These are phyloP conservation scores for Sycophila sp. DNA, from an alignment of 1,140 invertebrate genomes.

Conservation along the genomic window DNA sequence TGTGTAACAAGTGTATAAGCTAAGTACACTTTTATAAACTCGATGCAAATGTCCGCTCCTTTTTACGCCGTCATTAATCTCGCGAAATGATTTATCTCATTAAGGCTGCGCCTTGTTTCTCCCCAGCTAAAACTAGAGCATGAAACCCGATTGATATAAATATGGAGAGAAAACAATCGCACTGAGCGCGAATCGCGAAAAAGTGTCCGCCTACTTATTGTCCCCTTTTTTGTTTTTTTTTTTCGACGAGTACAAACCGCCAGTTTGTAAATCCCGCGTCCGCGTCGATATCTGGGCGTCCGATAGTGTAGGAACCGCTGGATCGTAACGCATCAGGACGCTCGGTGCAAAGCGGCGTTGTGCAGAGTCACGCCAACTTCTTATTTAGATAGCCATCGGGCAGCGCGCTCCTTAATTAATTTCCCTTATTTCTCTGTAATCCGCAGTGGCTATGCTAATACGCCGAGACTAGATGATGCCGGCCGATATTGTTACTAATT, in stretches of 20 bases:
- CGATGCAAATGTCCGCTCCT: neutral
- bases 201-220: constrained; percentile 5
- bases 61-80: neutral
- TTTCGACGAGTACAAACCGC: too few relatives aligned
- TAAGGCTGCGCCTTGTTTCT: neutral
- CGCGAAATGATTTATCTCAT: neutral
- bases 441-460: constrained; percentile 47
- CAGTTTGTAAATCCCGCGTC: too few relatives aligned
- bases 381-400: constrained; percentile 51
- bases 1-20: too few relatives aligned
- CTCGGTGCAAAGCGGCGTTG: constrained; percentile 32
- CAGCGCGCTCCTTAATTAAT: constrained; percentile 45
- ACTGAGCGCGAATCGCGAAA: neutral
- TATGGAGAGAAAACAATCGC: neutral
- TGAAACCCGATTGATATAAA: neutral
- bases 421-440: constrained; percentile 37
- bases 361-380: constrained; percentile 51
- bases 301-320: neutral
- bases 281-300: neutral
- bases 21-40: neutral
- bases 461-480: constrained; percentile 31
- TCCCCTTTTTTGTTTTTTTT: neutral
- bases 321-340: too few relatives aligned
- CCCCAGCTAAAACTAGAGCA: neutral
- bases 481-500: constrained; percentile 45